Evolutionary conservation across 2,797 vertebrate species (phyloP), one percentile per base, ranked within the genome.

Genomic region (Phalanger gymnotis): DNA sequence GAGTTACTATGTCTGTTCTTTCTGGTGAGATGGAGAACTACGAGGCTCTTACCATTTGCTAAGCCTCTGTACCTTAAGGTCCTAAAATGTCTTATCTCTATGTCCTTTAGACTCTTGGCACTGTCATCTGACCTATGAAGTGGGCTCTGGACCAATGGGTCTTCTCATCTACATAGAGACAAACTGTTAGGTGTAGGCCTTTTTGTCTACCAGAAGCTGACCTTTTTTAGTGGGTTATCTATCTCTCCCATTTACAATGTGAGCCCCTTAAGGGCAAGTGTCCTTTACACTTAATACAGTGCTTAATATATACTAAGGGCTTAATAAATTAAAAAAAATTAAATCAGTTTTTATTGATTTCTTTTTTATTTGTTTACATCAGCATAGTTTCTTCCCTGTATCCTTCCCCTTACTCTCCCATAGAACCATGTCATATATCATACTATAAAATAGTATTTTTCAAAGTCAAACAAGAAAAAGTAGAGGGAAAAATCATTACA

Each of bases 31-130:
- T 47, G 3, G 40, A 11, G n/a, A 31, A 81, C n/a, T 47, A 3
- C 40, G 40, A 81, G 40, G 40, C 12, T 81, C 2, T 25, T 40
- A 40, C 66, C 34, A 22, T 73, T 25, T 73, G 4, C 66, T 25
- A 5, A 1, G 16, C 6, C 2, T 2, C 61, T 40, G n/a, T 0
- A 40, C 34, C 2, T 5, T 73, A 9, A 40, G n/a, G 7, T 40
- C 16, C 19, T n/a, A 40, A 40, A 81, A 6, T 81, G 22, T 31
- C 40, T 27, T 81, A 1, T 81, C 22, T 81, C 73, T 81, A 47
- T 47, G 73, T 3, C 40, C 40, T 81, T 81, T 81, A 81, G 73
- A 47, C 7, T 81, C 73, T 81, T 81, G 3, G 25, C 22, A 47
- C 73, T 27, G 22, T 81, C 47, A 81, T 81, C 9, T 47, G 22